Evolutionary conservation across 2,888 invertebrate species (phyloP).

Genomic region (Lacanobia wlatinum): DNA sequence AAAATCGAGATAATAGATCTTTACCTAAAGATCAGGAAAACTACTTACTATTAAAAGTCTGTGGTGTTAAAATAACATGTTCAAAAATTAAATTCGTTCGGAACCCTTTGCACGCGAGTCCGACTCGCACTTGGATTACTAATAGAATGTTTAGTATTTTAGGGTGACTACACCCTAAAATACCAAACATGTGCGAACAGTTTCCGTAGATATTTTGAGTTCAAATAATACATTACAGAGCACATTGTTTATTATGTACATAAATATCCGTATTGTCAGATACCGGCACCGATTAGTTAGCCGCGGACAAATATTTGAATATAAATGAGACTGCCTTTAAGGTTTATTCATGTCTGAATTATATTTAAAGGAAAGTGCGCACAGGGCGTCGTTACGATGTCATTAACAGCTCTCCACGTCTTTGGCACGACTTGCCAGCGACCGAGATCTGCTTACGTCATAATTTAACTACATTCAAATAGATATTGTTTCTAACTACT

Average conservation of each 20-base stretch:
- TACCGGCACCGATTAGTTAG: constrained; percentile 31
- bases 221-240: too few species aligned
- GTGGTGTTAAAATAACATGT: too few species aligned
- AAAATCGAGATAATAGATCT: too few species aligned
- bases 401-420: constrained; percentile 76
- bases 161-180: too few species aligned
- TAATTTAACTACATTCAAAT: constrained; percentile 64
- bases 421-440: constrained; percentile 69
- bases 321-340: constrained; percentile 48
- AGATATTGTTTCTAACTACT: constrained; percentile 34
- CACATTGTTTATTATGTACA: neutral
- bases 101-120: too few species aligned
- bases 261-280: constrained; percentile 39
- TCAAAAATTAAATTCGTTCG: too few species aligned
- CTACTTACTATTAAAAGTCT: too few species aligned
- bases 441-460: constrained; percentile 55
- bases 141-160: too few species aligned
- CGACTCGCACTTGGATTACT: too few species aligned
- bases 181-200: too few species aligned
- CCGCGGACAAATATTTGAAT: constrained; percentile 57
- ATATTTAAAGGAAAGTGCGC: constrained; percentile 56
- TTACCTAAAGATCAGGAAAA: too few species aligned
- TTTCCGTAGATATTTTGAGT: too few species aligned
- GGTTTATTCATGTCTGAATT: constrained; percentile 57
- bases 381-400: constrained; percentile 73